Evolutionary conservation across 2,888 invertebrate genomes (phyloP).

Genomic region (Anorthoa munda): DNA sequence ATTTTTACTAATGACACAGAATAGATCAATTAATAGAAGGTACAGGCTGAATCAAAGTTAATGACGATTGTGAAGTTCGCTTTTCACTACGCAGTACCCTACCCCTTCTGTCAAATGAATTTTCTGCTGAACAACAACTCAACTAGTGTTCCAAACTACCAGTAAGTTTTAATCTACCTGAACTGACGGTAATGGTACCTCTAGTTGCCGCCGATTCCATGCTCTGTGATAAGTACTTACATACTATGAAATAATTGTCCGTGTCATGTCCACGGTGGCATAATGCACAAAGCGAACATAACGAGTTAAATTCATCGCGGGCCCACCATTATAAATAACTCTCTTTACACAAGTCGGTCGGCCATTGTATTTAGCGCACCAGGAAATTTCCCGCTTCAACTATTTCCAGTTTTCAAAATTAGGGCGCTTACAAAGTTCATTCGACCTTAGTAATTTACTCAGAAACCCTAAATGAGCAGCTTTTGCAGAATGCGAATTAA

Average conservation of each 20-base stretch:
- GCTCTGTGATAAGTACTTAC: background rate
- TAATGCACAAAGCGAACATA: conserved; percentile 48
- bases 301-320: conserved; percentile 61
- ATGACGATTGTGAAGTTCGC: too few species aligned
- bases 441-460: conserved; percentile 42
- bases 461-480: conserved; percentile 54
- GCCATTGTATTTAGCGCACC: conserved; percentile 68
- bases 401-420: conserved; percentile 68
- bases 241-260: conserved; percentile 39
- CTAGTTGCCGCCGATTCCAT: background rate
- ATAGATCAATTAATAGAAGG: too few species aligned
- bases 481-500: conserved; percentile 34
- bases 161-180: too few species aligned
- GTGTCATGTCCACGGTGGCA: conserved; percentile 51
- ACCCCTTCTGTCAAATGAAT: too few species aligned
- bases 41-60: too few species aligned
- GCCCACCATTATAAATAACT: conserved; percentile 61
- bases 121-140: too few species aligned
- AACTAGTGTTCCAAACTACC: too few species aligned
- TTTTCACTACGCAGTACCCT: too few species aligned
- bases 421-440: conserved; percentile 55
- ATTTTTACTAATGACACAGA: too few species aligned
- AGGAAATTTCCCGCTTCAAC: conserved; percentile 63
- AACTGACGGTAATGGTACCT: background rate
- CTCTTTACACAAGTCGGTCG: conserved; percentile 60